These are phyloP conservation scores for Loris lydekkerianus DNA, from an alignment of 2,797 vertebrate species.

Conservation along the genomic window DNA sequence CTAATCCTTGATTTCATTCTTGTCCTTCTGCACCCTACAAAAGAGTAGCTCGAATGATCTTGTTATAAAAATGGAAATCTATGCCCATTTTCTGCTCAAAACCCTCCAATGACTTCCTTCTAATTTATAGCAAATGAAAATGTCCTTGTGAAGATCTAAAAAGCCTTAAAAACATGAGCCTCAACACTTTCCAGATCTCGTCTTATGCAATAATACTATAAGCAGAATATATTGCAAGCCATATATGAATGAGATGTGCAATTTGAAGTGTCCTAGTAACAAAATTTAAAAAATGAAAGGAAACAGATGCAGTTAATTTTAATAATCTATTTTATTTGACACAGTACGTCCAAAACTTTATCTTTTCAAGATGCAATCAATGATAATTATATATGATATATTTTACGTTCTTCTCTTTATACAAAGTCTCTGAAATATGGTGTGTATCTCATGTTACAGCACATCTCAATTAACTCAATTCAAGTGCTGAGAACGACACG, in stretches of 20 bases:
- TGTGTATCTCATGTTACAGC: background rate
- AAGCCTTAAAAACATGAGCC: background rate
- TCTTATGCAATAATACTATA: background rate
- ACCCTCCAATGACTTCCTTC: background rate
- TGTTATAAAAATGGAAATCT: conserved; percentile 34
- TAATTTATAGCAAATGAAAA: conserved; percentile 1
- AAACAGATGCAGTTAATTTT: conserved; percentile 40
- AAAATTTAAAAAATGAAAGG: background rate
- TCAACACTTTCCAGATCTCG: background rate
- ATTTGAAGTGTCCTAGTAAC: background rate
- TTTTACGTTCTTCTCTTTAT: conserved; percentile 5
- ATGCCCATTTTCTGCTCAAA: background rate
- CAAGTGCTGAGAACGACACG: background rate
- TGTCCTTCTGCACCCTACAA: background rate
- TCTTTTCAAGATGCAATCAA: conserved; percentile 29
- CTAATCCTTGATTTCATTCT: background rate
- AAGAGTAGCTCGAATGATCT: background rate
- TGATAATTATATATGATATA: conserved; percentile 16
- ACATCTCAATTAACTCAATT: background rate
- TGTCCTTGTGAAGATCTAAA: background rate
- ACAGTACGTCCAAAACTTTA: conserved; percentile 24
- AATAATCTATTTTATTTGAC: conserved; percentile 51
- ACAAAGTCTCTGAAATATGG: background rate
- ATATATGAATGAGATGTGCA: background rate
- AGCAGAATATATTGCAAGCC: background rate